Percentiles rank a stretch among this genome's conserved stretches.
Evolutionary conservation across 2,797 vertebrate genomes (phyloP).

Genomic region (Manis pentadactyla): DNA sequence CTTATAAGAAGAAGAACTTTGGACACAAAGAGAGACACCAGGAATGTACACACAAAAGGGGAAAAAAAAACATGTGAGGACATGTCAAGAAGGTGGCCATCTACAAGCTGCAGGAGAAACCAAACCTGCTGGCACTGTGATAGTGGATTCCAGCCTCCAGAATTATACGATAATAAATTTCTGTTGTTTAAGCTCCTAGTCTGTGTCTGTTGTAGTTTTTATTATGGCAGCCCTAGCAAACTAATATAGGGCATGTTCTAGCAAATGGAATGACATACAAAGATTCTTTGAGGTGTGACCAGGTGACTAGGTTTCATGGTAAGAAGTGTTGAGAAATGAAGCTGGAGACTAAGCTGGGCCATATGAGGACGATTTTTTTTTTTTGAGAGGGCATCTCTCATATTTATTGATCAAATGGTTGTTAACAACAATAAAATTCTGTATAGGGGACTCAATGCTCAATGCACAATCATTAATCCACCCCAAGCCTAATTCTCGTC

Average conservation of each 20-base stretch:
- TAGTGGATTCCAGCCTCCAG: background rate
- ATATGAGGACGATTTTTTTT: slow-evolving; percentile 35
- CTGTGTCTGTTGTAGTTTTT: background rate
- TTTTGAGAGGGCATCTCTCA: too few relatives aligned
- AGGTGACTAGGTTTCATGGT: background rate
- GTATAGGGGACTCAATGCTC: too few relatives aligned
- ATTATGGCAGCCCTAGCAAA: background rate
- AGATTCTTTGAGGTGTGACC: background rate
- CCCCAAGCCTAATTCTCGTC: too few relatives aligned
- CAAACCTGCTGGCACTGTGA: background rate
- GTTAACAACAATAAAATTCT: too few relatives aligned
- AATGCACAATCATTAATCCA: too few relatives aligned
- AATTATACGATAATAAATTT: slow-evolving; percentile 32
- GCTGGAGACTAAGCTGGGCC: background rate
- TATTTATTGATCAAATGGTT: too few relatives aligned
- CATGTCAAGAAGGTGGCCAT: background rate
- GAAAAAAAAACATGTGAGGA: background rate
- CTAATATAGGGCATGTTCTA: background rate
- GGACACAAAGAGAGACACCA: background rate
- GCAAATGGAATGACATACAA: background rate
- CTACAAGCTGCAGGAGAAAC: background rate
- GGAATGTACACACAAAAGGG: background rate
- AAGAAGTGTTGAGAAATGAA: slow-evolving; percentile 17
- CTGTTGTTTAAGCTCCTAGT: background rate
- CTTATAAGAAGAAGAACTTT: slow-evolving; percentile 17